phyloP scores from a whole-genome alignment of 2,888 invertebrate species.

The Malthinus flaveolus region DNA sequence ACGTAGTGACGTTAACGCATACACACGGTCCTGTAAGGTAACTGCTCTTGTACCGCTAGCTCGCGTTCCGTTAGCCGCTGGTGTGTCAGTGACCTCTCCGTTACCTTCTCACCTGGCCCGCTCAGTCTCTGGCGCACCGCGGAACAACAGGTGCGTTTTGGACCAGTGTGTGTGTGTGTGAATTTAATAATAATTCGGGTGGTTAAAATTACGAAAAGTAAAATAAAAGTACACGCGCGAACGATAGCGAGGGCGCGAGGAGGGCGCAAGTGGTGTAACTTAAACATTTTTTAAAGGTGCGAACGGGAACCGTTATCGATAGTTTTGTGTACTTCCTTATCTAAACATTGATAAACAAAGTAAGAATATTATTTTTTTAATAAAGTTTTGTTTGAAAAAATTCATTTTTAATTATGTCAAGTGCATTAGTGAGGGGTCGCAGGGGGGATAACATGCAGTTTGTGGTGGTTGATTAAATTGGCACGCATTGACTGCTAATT shows the following conservation, averaged over 20 bases:
- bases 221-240: background rate
- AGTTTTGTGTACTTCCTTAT: slow-evolving; percentile 1
- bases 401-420: background rate
- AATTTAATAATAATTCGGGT: slow-evolving; percentile 17
- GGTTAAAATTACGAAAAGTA: slow-evolving; percentile 6
- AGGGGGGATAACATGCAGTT: too few species aligned
- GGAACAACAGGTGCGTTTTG: slow-evolving; percentile 53
- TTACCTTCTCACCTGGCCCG: slow-evolving; percentile 54
- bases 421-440: background rate
- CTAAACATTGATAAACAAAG: too few species aligned
- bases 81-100: slow-evolving; percentile 54
- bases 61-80: slow-evolving; percentile 51
- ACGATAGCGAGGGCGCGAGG: background rate
- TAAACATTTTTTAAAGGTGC: background rate
- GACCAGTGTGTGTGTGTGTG: slow-evolving; percentile 29
- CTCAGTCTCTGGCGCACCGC: slow-evolving; percentile 52
- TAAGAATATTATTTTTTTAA: too few species aligned
- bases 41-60: slow-evolving; percentile 56
- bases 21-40: slow-evolving; percentile 56
- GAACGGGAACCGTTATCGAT: background rate
- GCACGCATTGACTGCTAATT: too few species aligned
- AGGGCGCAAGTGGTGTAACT: background rate
- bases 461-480: too few species aligned
- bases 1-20: slow-evolving; percentile 43
- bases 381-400: background rate